Base-by-base conservation (phyloP, 2,113 vertebrate genomes). In the Charadrius vociferus region DNA sequence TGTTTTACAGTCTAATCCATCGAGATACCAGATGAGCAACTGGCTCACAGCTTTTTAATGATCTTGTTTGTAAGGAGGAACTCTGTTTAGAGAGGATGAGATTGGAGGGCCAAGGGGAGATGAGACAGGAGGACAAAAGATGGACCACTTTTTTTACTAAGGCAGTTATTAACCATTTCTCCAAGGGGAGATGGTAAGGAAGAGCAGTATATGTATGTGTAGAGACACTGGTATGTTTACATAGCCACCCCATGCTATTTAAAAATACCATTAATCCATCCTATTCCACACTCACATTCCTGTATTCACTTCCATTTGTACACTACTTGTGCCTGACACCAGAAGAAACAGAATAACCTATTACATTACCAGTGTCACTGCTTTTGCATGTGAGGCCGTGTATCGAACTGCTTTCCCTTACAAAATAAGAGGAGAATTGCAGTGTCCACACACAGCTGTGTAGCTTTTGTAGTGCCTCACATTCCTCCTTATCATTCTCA, bases 361-460 rank as follows among this genome's bases (percentile, higher is more conserved):
- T 56, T 45, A 21, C 39, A 17, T 56, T 78, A 65, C 71, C 55
- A 29, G 72, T 52, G 63, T 32, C 36, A 14, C 65, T 56, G 68
- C 65, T 67, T 90, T 65, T 95, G 61, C 86, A 9, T 56, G 75
- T 32, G 53, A 71, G 83, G 34, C 77, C 26, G 1, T 7, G 29
- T 20, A 50, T 70, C 6, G 12, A 82, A 61, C n/a, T 75, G 68
- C 77, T 93, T 84, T 89, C 49, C 34, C 43, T 32, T 45, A 18
- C 61, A 79, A 75, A 68, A 20, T 13, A 11, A 49, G 65, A 75
- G 77, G 59, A 56, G 65, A 95, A 65, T 80, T 84, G 86, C 72
- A 78, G 88, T 55, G 85, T 73, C 72, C 86, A 72, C 61, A 78
- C 74, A 50, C 80, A 95, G 91, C 94, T 97, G 93, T 68, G 94